phyloP scores from a whole-genome alignment of 2,797 vertebrate genomes.

The Mionectes olivaceus region DNA sequence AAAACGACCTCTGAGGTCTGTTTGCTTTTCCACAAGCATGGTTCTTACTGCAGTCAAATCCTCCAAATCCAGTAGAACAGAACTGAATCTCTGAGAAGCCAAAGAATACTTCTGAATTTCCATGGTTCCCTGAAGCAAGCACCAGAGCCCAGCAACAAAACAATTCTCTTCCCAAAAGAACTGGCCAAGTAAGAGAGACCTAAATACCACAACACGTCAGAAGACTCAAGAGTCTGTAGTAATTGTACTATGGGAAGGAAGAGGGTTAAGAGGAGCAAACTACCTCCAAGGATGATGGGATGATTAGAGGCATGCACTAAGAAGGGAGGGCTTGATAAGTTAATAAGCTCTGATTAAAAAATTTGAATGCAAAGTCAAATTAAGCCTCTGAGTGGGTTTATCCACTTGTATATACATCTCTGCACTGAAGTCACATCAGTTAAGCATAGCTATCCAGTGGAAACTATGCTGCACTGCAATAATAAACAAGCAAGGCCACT shows the following conservation, averaged over 20 bases:
- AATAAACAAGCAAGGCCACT: background rate
- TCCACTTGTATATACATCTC: background rate
- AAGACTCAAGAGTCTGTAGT: background rate
- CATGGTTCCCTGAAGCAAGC: background rate
- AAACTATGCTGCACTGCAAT: background rate
- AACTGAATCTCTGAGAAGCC: background rate
- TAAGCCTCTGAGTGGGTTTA: background rate
- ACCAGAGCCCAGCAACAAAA: background rate
- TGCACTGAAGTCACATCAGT: background rate
- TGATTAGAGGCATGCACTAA: background rate
- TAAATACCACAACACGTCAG: background rate
- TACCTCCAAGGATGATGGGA: background rate
- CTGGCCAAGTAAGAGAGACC: background rate
- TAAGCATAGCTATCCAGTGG: background rate
- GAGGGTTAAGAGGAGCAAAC: background rate
- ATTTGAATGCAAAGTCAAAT: background rate
- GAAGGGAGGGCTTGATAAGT: background rate
- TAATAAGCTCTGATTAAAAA: background rate
- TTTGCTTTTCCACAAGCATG: constrained; percentile 24
- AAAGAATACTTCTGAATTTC: constrained; percentile 4
- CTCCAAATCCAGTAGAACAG: background rate
- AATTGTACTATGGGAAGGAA: background rate
- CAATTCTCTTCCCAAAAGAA: background rate
- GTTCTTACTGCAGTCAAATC: background rate
- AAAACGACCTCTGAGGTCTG: background rate